These are phyloP conservation scores for Phainopepla nitens DNA, from an alignment of 2,113 vertebrate species.

Conservation along the genomic window DNA sequence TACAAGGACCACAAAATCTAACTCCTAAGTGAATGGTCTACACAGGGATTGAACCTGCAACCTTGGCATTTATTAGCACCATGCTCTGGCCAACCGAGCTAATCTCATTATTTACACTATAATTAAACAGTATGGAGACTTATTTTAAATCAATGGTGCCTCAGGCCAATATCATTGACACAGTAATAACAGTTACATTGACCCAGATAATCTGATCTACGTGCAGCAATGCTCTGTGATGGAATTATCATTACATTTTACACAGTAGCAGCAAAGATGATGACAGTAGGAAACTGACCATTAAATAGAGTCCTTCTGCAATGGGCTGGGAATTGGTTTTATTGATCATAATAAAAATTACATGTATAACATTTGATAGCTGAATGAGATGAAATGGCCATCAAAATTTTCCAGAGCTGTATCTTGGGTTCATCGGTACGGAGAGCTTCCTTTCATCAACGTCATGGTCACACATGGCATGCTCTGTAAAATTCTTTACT, in stretches of 20 bases:
- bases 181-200: constrained; percentile 25
- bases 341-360: constrained; percentile 30
- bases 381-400: not conserved
- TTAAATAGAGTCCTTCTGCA: constrained; percentile 21
- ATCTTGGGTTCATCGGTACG: not conserved
- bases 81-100: not conserved
- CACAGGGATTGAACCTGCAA: not conserved
- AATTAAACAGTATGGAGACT: not conserved
- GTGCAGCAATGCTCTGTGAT: not conserved
- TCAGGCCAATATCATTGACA: not conserved
- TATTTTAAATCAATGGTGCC: not conserved
- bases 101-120: not conserved
- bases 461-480: not conserved
- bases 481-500: not conserved
- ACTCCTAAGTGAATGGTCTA: too few species aligned
- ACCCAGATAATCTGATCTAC: not conserved
- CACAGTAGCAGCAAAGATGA: not conserved
- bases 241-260: constrained; percentile 6
- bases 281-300: constrained; percentile 9
- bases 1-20: not conserved
- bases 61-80: not conserved
- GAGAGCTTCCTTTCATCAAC: not conserved
- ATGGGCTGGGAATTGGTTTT: not conserved
- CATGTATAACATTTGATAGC: not conserved
- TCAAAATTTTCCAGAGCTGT: not conserved